Evolutionary conservation across 2,888 invertebrate species (phyloP), one percentile per base, ranked within the genome.

Genomic region (Epinotia demarniana): DNA sequence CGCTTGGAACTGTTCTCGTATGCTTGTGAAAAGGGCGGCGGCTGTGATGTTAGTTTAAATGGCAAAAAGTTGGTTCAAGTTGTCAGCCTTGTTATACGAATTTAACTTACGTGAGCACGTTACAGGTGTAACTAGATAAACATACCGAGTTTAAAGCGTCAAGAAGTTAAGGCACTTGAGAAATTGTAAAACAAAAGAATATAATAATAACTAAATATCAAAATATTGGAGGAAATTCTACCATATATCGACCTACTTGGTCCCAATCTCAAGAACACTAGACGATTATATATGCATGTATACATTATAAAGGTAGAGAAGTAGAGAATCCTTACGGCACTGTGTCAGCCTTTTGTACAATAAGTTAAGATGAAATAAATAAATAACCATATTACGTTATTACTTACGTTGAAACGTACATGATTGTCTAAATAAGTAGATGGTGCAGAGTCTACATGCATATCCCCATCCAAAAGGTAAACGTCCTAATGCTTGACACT

Each of bases 1-100:
- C 43, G 23, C 43, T 43, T 3, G 5, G 23, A 46, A n/a, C 46
- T 43, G 69, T 46, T 69, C 58, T 60, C 27, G 58, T 69, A 69
- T 46, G 58, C 46, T 68, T 68, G 58, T 57, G 55, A 55, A 39
- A 67, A 39, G 18, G 57, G 43, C 57, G 68, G 69, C 27, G n/a
- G 16, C 69, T 69, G 43, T 60, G 69, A 69, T 46, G 69, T 60
- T 60, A n/a, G 69, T 57, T 23, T 68, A 43, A 58, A 58, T 19
- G 16, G 69, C 69, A 69, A 60, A 69, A 69, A 69, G 23, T 57
- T 39, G 39, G 18, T 55, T 39, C 3, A 18, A 13, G 18, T 18
- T 43, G 18, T 19, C 19, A 11, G 39, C 18, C 53, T 66, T 66
- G 18, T 18, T 58, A 58, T 58, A 43, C 39, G 19, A 57, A 23